Percentiles rank a stretch among this genome's conserved stretches.
Evolutionary conservation across 2,113 vertebrate genomes (phyloP).

Genomic region (Clupea harengus): DNA sequence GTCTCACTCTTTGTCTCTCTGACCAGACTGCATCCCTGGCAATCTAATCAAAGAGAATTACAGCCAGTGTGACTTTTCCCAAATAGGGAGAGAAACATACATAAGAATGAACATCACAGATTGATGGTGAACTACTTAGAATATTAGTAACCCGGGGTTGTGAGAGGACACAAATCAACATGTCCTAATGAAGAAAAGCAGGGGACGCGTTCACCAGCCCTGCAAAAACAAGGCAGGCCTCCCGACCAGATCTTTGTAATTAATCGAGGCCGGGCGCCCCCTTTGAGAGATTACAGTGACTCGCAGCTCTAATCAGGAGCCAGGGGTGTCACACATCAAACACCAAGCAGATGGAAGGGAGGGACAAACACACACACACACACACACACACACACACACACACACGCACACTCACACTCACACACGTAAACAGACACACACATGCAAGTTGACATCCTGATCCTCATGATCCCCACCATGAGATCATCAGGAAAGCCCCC

Average conservation of each 20-base stretch:
- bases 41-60: not conserved
- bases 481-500: not conserved
- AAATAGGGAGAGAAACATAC: not conserved
- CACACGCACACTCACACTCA: not conserved
- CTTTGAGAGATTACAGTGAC: conserved; percentile 32
- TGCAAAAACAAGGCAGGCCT: not conserved
- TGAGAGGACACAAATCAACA: not conserved
- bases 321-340: conserved; percentile 17
- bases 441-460: not conserved
- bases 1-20: not conserved
- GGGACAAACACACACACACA: conserved; percentile 1
- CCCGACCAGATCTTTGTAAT: not conserved
- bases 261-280: not conserved
- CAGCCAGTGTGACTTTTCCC: not conserved
- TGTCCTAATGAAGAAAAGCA: not conserved
- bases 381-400: not conserved
- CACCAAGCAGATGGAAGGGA: not conserved
- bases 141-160: not conserved
- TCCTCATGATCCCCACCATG: not conserved
- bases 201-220: not conserved
- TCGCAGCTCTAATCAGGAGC: conserved; percentile 9
- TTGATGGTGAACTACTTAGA: not conserved
- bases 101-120: not conserved
- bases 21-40: not conserved
- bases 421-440: not conserved